Evolutionary conservation across 1,140 invertebrate genomes (phyloP).

Genomic region (Drosophila murphyi): DNA sequence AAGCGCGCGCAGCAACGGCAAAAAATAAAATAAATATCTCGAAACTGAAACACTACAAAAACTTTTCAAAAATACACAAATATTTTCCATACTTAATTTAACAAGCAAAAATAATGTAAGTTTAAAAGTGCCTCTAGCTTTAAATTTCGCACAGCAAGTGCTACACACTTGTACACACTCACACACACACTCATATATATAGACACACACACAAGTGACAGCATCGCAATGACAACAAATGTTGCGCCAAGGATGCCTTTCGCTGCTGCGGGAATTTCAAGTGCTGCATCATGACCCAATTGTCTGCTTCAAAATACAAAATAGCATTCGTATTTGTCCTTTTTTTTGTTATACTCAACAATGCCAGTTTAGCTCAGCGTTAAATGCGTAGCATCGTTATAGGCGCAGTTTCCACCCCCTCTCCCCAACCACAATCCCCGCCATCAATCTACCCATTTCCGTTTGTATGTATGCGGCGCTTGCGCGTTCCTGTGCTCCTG

Average conservation of each 20-base stretch:
- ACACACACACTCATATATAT: not conserved
- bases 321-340: conserved; percentile 6
- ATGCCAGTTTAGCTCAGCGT: not conserved
- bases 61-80: conserved; percentile 14
- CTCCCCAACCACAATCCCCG: not conserved
- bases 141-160: not conserved
- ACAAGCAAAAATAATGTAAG: conserved; percentile 29
- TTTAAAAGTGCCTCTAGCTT: conserved; percentile 1
- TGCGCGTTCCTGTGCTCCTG: conserved; percentile 63
- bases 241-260: not conserved
- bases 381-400: conserved; percentile 54
- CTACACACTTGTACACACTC: not conserved
- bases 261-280: conserved; percentile 35
- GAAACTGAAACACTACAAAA: conserved; percentile 17
- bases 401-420: conserved; percentile 34
- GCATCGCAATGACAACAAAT: conserved; percentile 1
- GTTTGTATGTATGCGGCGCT: conserved; percentile 62
- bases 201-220: not conserved
- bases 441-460: not conserved
- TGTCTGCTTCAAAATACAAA: conserved; percentile 24
- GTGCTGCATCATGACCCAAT: conserved; percentile 64
- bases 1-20: conserved; percentile 59
- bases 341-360: conserved; percentile 3
- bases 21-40: conserved; percentile 1
- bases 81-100: conserved; percentile 2